phyloP scores from a whole-genome alignment of 2,888 invertebrate genomes.

The Sarcophaga carnaria region DNA sequence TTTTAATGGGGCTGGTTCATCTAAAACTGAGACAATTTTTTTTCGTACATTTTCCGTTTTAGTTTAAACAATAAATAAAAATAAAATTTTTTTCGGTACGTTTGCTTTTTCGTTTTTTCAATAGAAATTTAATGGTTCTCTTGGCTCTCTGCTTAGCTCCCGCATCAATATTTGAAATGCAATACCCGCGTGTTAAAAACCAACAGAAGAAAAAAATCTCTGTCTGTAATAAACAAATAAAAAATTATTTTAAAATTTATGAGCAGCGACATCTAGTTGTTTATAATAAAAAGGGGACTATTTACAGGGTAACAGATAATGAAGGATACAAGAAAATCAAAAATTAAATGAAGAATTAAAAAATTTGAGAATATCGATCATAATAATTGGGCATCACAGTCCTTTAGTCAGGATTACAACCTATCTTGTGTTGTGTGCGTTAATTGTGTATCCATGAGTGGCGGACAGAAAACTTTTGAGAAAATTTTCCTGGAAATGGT shows the following conservation, averaged over 20 bases:
- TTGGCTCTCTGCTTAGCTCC: not conserved
- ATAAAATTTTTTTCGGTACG: conserved; percentile 30
- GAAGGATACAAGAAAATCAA: not conserved
- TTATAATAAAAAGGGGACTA: not conserved
- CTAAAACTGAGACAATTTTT: conserved; percentile 55
- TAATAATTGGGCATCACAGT: too few relatives aligned
- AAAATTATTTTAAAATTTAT: conserved; percentile 29
- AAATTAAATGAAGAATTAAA: not conserved
- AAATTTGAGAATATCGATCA: not conserved
- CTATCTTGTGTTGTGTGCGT: too few relatives aligned
- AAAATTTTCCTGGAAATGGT: too few relatives aligned
- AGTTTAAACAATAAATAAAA: conserved; percentile 57
- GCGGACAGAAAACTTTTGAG: too few relatives aligned
- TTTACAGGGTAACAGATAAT: not conserved
- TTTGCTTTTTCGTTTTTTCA: not conserved
- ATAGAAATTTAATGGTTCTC: conserved; percentile 9
- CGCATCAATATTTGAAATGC: not conserved
- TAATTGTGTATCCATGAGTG: too few relatives aligned
- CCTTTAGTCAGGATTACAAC: too few relatives aligned
- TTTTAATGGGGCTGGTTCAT: conserved; percentile 19
- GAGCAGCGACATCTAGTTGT: conserved; percentile 14
- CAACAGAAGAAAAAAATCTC: not conserved
- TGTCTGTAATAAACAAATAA: not conserved
- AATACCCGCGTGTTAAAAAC: not conserved
- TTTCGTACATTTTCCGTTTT: conserved; percentile 3